These are phyloP conservation scores for Auanema sp. DNA, from an alignment of 2,888 invertebrate species.

Conservation along the genomic window DNA sequence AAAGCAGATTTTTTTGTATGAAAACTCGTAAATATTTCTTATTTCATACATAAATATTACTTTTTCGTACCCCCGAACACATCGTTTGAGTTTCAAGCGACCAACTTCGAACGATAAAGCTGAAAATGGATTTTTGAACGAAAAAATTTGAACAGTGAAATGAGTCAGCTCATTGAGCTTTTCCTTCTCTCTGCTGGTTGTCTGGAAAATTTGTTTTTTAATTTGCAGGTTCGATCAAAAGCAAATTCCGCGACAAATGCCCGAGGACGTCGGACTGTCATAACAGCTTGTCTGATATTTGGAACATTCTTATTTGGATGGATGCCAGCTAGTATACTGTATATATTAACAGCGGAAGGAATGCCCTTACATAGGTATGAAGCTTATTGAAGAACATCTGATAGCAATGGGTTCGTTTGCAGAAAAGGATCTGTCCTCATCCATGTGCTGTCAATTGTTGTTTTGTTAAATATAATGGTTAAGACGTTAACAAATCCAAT, in stretches of 20 bases:
- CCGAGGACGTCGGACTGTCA: constrained; percentile 62
- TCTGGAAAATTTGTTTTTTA: constrained; percentile 2
- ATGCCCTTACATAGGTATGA: constrained; percentile 37
- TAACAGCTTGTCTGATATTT: constrained; percentile 73
- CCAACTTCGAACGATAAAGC: background rate
- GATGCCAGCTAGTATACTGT: constrained; percentile 72
- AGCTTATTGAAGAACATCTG: background rate
- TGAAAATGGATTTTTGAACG: constrained; percentile 2
- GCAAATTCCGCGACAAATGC: constrained; percentile 27
- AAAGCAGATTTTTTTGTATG: no score
- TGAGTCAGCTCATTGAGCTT: no score
- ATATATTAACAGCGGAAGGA: constrained; percentile 67
- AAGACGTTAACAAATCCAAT: constrained; percentile 74
- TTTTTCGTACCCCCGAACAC: no score
- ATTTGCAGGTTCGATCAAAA: constrained; percentile 22
- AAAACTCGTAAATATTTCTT: no score
- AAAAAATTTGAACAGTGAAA: background rate
- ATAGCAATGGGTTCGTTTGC: constrained; percentile 4
- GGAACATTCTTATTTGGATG: constrained; percentile 70
- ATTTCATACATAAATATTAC: no score
- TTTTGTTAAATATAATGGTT: constrained; percentile 69
- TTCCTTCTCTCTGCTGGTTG: no score
- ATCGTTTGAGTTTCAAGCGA: background rate
- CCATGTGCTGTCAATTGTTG: constrained; percentile 65
- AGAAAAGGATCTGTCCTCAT: constrained; percentile 28